phyloP scores from a whole-genome alignment of 2,888 invertebrate genomes.

The Drosophila phalerata region DNA sequence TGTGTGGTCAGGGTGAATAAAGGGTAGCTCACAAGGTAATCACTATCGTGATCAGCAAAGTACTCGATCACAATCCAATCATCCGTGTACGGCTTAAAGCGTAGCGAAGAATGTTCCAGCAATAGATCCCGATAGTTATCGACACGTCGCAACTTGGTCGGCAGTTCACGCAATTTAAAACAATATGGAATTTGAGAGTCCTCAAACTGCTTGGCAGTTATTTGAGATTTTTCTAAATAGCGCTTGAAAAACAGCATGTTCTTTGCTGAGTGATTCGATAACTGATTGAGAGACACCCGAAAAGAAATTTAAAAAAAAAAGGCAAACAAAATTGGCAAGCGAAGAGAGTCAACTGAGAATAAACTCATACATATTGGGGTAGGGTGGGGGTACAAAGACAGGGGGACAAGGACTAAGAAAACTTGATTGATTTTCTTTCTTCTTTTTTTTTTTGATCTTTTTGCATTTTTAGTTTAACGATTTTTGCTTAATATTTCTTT shows the following conservation, averaged over 20 bases:
- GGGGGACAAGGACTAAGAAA: conserved; percentile 27
- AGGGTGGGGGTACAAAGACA: neutral
- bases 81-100: conserved; percentile 68
- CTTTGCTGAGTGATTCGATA: conserved; percentile 38
- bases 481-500: conserved; percentile 54
- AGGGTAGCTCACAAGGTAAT: conserved; percentile 82
- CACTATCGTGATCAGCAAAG: conserved; percentile 82
- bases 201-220: conserved; percentile 76
- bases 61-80: conserved; percentile 83
- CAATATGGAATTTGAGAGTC: conserved; percentile 76
- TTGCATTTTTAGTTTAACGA: neutral
- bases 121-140: conserved; percentile 75
- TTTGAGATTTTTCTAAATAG: conserved; percentile 80
- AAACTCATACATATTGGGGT: neutral
- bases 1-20: neutral
- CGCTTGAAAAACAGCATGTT: conserved; percentile 81
- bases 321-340: conserved; percentile 48
- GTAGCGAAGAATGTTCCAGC: conserved; percentile 61
- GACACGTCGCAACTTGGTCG: conserved; percentile 53
- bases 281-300: conserved; percentile 21
- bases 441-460: neutral
- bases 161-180: conserved; percentile 78
- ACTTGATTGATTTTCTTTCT: conserved; percentile 31
- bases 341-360: conserved; percentile 18
- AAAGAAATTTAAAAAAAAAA: neutral